A percentile compares a stretch with the other conserved stretches of the same genome.
Evolutionary conservation across 2,797 vertebrate species (phyloP).

Genomic region (Lutjanus argentimaculatus): DNA sequence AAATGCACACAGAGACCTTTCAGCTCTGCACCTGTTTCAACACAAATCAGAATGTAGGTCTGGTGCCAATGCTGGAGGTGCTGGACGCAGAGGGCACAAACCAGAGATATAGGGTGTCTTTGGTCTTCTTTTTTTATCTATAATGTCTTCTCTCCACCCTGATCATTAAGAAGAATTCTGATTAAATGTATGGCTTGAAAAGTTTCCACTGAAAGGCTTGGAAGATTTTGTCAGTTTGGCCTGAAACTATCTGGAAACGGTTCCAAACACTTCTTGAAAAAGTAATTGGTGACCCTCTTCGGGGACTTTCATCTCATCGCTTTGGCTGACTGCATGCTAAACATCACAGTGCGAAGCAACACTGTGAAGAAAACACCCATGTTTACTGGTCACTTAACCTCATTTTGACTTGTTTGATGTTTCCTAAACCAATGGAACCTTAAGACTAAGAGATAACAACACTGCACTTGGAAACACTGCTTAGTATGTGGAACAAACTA

Average conservation of each 20-base stretch:
- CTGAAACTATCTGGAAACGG: slow-evolving; percentile 14
- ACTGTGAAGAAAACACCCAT: neutral
- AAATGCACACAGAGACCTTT: neutral
- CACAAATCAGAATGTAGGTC: slow-evolving; percentile 5
- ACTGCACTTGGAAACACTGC: neutral
- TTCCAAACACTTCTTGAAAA: slow-evolving; percentile 12
- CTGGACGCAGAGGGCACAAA: no score
- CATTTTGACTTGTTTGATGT: neutral
- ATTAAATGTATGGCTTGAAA: neutral
- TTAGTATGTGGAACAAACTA: neutral
- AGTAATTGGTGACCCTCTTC: slow-evolving; percentile 36
- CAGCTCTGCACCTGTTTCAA: slow-evolving; percentile 50
- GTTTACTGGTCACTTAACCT: neutral
- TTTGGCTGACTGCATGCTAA: slow-evolving; percentile 3
- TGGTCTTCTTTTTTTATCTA: neutral
- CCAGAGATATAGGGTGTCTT: neutral
- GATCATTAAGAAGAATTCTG: neutral
- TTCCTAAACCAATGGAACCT: neutral
- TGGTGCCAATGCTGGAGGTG: neutral
- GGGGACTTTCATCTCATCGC: slow-evolving; percentile 21
- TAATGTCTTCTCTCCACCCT: neutral
- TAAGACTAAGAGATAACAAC: neutral
- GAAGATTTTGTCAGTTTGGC: slow-evolving; percentile 12
- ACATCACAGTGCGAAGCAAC: neutral
- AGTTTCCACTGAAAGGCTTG: slow-evolving; percentile 6